phyloP scores from a whole-genome alignment of 2,888 invertebrate species.

The Electrophaes corylata region DNA sequence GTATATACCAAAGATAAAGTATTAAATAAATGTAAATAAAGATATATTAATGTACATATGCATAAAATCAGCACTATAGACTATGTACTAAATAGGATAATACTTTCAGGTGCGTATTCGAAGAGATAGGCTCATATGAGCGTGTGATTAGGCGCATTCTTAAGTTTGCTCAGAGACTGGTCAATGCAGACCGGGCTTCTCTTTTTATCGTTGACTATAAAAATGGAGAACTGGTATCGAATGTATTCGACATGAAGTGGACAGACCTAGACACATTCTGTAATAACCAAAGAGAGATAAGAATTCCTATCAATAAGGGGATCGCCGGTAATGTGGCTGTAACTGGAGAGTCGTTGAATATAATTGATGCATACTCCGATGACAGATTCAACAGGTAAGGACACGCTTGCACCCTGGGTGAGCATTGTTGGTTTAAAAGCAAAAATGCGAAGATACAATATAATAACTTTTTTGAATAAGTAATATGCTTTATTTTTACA shows the following conservation, averaged over 20 bases:
- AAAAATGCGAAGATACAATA: too few species aligned
- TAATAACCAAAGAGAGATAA: constrained; percentile 79
- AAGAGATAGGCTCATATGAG: constrained; percentile 94
- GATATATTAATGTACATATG: too few species aligned
- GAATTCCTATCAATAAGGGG: constrained; percentile 90
- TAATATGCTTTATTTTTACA: too few species aligned
- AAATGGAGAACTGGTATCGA: constrained; percentile 90
- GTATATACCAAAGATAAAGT: too few species aligned
- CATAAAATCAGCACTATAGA: too few species aligned
- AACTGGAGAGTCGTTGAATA: constrained; percentile 91
- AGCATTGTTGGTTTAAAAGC: neutral
- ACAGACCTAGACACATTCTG: constrained; percentile 52
- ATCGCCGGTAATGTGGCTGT: constrained; percentile 93
- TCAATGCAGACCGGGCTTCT: constrained; percentile 93
- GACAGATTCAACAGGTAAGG: constrained; percentile 87
- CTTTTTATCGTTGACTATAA: constrained; percentile 91
- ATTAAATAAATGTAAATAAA: too few species aligned
- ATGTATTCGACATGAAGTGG: constrained; percentile 89
- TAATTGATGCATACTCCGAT: constrained; percentile 92
- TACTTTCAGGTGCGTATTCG: constrained; percentile 90
- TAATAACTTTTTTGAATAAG: too few species aligned
- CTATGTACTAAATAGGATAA: too few species aligned
- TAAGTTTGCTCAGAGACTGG: constrained; percentile 92
- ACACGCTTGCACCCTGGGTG: neutral
- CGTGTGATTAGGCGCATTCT: constrained; percentile 92